These are phyloP conservation scores for Solen grandis DNA, from an alignment of 1,140 invertebrate species.

Conservation along the genomic window DNA sequence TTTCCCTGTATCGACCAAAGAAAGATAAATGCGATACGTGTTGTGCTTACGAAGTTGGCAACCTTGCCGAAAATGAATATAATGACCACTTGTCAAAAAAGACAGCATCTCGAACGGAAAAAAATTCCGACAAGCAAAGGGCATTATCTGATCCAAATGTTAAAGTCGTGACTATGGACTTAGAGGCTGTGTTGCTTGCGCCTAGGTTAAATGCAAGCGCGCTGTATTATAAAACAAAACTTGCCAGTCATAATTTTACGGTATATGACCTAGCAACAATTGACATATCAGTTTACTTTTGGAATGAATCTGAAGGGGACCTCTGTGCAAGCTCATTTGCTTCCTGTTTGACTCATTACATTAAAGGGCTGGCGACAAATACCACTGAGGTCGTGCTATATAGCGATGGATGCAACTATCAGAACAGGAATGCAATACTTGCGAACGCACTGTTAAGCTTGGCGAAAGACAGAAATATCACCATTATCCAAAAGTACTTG, in stretches of 20 bases:
- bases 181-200: constrained; percentile 77
- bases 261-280: constrained; percentile 78
- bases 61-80: constrained; percentile 33
- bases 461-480: background rate
- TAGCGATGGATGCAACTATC: constrained; percentile 12
- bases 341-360: constrained; percentile 38
- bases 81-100: constrained; percentile 21
- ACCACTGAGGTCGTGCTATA: background rate
- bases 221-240: constrained; percentile 81
- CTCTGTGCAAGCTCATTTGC: constrained; percentile 79
- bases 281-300: constrained; percentile 77
- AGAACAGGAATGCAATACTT: background rate
- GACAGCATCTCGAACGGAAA: background rate
- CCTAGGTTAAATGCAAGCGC: constrained; percentile 77
- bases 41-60: constrained; percentile 30
- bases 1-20: constrained; percentile 7
- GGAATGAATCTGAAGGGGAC: constrained; percentile 79
- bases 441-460: background rate
- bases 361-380: background rate
- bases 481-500: background rate
- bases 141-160: background rate
- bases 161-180: constrained; percentile 68
- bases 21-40: constrained; percentile 54
- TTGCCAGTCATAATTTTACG: constrained; percentile 80
- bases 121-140: constrained; percentile 8